Conservation (phyloP, 2,113 vertebrate species). For the Clarias macrocephalus region DNA sequence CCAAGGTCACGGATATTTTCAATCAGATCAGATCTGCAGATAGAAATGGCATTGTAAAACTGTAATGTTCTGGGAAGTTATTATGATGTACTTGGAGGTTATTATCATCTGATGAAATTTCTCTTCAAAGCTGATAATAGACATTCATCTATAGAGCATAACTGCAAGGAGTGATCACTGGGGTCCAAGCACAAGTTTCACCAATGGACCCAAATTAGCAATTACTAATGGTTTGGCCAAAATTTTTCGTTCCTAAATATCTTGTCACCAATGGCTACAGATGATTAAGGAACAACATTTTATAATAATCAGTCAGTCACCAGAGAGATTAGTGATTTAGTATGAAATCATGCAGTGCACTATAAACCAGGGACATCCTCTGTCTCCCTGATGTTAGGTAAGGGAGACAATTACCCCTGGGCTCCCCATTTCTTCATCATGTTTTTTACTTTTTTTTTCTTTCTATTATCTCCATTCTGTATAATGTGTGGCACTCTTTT, state of each 20-base stretch:
- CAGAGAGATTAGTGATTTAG: slow-evolving; percentile 42
- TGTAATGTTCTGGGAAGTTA: not conserved
- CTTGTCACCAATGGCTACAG: not conserved
- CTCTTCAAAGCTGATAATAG: slow-evolving; percentile 8
- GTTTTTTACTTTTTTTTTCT: not conserved
- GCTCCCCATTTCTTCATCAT: not conserved
- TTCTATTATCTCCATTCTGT: not conserved
- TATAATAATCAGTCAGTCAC: not conserved
- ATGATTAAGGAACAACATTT: not conserved
- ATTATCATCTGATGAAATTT: slow-evolving; percentile 8
- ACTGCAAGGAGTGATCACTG: not conserved
- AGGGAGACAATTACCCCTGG: not conserved
- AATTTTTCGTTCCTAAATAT: not conserved
- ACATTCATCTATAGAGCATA: not conserved
- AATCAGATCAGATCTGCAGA: not conserved
- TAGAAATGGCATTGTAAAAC: not conserved
- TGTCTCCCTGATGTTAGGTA: slow-evolving; percentile 16
- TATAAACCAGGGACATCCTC: slow-evolving; percentile 22
- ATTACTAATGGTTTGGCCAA: not conserved
- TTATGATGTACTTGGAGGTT: not conserved
- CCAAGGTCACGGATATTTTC: not conserved
- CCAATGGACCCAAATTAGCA: slow-evolving; percentile 7
- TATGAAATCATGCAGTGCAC: slow-evolving; percentile 44
- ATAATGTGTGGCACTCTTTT: not conserved
- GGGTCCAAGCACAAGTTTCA: not conserved